Percentiles rank a stretch among this genome's conserved stretches.
Conservation (phyloP, 1,140 invertebrate species). For the Chrysoperla carnea region DNA sequence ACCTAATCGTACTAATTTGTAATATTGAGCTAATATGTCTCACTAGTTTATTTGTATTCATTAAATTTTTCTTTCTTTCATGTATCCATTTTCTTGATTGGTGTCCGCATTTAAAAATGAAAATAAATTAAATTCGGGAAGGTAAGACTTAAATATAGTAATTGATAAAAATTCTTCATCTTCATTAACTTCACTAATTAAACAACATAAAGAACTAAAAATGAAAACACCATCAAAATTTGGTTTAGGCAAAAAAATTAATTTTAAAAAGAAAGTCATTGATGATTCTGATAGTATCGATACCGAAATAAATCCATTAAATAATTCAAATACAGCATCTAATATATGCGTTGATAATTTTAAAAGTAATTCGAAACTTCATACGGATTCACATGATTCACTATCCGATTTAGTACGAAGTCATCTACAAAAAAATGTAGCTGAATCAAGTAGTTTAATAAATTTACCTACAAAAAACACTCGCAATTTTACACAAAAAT, state of each 20-base stretch:
- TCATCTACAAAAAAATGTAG: slow-evolving; percentile 6
- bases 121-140: slow-evolving; percentile 23
- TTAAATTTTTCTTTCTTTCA: slow-evolving; percentile 24
- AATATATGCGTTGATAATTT: too few relatives aligned
- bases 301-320: neutral
- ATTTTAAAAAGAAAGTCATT: neutral
- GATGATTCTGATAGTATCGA: too few relatives aligned
- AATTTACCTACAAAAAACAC: too few relatives aligned
- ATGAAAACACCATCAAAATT: neutral
- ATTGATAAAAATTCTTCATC: slow-evolving; percentile 2
- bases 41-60: too few relatives aligned
- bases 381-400: neutral
- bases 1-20: too few relatives aligned
- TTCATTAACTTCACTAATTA: neutral
- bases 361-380: neutral
- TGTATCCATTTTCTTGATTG: slow-evolving; percentile 13
- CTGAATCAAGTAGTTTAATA: too few relatives aligned
- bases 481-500: too few relatives aligned
- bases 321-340: neutral
- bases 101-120: slow-evolving; percentile 1
- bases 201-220: neutral
- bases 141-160: slow-evolving; percentile 27
- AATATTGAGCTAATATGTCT: neutral
- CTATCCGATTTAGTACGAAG: slow-evolving; percentile 9
- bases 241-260: neutral